Evolutionary conservation across 2,113 vertebrate genomes (phyloP), one percentile per base, ranked within the genome.

Genomic region (Synodontis membranacea): DNA sequence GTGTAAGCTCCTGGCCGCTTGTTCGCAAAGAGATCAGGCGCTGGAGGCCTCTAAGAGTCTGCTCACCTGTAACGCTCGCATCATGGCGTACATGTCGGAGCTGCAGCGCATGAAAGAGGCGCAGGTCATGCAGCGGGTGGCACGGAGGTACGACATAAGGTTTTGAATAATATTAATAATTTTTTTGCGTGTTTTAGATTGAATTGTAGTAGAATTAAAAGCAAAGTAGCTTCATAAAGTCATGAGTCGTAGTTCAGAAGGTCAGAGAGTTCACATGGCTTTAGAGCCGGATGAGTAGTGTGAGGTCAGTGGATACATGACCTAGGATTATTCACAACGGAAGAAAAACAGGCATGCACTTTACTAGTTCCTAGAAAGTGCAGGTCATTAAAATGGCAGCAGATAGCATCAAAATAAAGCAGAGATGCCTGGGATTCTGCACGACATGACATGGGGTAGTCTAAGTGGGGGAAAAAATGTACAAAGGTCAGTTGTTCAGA

Each of bases 81-180:
- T 97, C 93, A 94, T 97, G 94, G 96, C 96, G 39, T 97, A 97
- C 94, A 97, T 98, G 97, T 96, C 96, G 0, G 97, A 98, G 92
- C 95, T 99, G 90, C 97, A 98, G 92, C 95, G 96, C 87, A 96
- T 96, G 93, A 98, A 98, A 87, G 97, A 98, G 89, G 96, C 95
- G 0, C 97, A 98, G 93, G 96, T 98, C 91, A 95, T 97, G 94
- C 96, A 94, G 90, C 94, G 95, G 85, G 94, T 94, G 37, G 91
- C 94, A 2, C 93, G 95, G 76, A 94, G 97, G 96, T 96, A 84
- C 93, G 94, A 84, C 0, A 0, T 56, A 52, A 37, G 44, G 12
- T 48, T 82, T 3, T 9, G 44, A 75, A 34, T 31, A 9, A 5
- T 5, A 50, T n/a, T 17, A 11, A 52, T 34, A 15, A 54, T 54